These are phyloP conservation scores for Mechanitis mazaeus DNA, from an alignment of 2,888 invertebrate genomes.

Conservation along the genomic window DNA sequence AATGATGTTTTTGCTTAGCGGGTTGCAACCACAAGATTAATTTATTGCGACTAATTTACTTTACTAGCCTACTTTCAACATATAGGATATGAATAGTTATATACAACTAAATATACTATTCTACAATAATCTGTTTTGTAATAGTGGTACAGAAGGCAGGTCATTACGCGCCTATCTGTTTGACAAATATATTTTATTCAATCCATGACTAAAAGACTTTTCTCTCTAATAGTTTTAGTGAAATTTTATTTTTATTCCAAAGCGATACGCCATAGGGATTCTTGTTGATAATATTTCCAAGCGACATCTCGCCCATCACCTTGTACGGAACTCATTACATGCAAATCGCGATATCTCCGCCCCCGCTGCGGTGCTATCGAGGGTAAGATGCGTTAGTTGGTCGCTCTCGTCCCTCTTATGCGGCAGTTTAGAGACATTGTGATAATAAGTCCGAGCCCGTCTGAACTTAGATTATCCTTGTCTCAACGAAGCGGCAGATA, in stretches of 20 bases:
- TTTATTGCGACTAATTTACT: slow-evolving; percentile 40
- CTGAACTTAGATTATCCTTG: slow-evolving; percentile 31
- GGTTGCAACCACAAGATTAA: slow-evolving; percentile 44
- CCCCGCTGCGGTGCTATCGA: slow-evolving; percentile 16
- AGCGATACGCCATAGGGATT: slow-evolving; percentile 8
- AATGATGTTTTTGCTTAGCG: slow-evolving; percentile 51
- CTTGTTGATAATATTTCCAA: slow-evolving; percentile 25
- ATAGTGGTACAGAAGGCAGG: background rate
- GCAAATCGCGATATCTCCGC: slow-evolving; percentile 50
- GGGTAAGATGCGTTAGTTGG: slow-evolving; percentile 36
- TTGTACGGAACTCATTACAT: slow-evolving; percentile 51
- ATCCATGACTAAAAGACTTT: background rate
- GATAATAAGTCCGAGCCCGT: slow-evolving; percentile 43
- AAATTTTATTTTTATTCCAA: slow-evolving; percentile 8
- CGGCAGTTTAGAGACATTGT: slow-evolving; percentile 44
- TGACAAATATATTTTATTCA: background rate
- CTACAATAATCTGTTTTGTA: background rate
- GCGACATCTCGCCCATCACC: slow-evolving; percentile 29
- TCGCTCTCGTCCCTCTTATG: slow-evolving; percentile 43
- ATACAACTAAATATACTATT: background rate
- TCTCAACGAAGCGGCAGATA: slow-evolving; percentile 30
- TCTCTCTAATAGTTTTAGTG: background rate
- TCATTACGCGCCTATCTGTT: background rate
- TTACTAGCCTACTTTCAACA: slow-evolving; percentile 20
- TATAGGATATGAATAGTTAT: slow-evolving; percentile 19